Evolutionary conservation across 2,888 invertebrate species (phyloP).

Genomic region (Hanleya hanleyi): DNA sequence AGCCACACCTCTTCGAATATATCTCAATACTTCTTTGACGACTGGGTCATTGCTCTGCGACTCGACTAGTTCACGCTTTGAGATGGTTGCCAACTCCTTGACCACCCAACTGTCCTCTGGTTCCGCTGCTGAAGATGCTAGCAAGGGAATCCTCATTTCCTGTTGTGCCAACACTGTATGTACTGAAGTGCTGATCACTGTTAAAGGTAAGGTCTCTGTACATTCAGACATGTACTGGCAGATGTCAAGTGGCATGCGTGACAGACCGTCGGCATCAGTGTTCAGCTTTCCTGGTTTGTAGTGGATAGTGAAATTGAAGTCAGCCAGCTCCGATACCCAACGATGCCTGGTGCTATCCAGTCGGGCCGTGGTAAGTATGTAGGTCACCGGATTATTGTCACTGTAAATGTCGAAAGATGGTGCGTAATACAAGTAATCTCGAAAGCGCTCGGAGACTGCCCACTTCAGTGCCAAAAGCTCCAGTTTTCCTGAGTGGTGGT

Average conservation of each 20-base stretch:
- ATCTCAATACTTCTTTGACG: neutral
- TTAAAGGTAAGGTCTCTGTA: conserved; percentile 3
- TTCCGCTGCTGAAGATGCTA: too few species aligned
- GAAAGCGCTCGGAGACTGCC: conserved; percentile 20
- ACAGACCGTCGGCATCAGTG: conserved; percentile 18
- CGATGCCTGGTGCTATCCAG: conserved; percentile 12
- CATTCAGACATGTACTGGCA: conserved; percentile 12
- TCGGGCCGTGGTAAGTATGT: conserved; percentile 13
- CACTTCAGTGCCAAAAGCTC: conserved; percentile 27
- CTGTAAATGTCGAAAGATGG: conserved; percentile 12
- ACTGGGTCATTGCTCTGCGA: neutral
- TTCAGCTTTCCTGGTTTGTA: conserved; percentile 20
- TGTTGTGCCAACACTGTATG: too few species aligned
- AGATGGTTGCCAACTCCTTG: too few species aligned
- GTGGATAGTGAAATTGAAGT: conserved; percentile 14
- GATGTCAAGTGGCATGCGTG: conserved; percentile 23
- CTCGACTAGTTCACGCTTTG: neutral
- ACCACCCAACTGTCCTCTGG: too few species aligned
- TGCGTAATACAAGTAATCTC: conserved; percentile 27
- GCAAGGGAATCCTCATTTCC: too few species aligned
- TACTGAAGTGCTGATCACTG: neutral
- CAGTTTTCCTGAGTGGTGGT: conserved; percentile 19
- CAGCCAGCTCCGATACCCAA: conserved; percentile 13
- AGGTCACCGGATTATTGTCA: conserved; percentile 23
- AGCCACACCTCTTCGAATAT: neutral